phyloP scores from a whole-genome alignment of 2,888 invertebrate genomes.

The Ctenicera cuprea region DNA sequence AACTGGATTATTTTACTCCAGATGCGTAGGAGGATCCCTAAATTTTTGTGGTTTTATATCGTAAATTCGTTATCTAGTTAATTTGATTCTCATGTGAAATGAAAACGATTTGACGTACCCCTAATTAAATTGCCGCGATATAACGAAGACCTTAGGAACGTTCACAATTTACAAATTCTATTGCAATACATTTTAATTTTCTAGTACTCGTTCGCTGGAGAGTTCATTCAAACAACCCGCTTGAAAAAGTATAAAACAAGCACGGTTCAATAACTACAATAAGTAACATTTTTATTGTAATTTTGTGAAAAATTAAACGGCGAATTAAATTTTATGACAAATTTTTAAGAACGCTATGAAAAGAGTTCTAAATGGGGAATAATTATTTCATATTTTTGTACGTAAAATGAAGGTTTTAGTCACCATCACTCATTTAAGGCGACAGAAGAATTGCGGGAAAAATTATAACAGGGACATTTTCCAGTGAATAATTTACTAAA shows the following conservation, averaged over 20 bases:
- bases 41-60: conserved; percentile 26
- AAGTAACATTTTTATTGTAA: neutral
- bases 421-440: conserved; percentile 46
- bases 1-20: conserved; percentile 40
- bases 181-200: no score
- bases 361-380: conserved; percentile 29
- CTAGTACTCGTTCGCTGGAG: no score
- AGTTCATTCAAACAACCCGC: no score
- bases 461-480: conserved; percentile 46
- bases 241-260: no score
- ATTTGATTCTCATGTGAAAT: conserved; percentile 17
- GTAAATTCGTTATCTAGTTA: conserved; percentile 9
- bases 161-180: conserved; percentile 2
- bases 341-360: neutral
- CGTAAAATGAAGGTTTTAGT: conserved; percentile 42
- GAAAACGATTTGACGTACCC: conserved; percentile 21
- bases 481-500: conserved; percentile 32
- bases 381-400: conserved; percentile 42
- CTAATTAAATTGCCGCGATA: conserved; percentile 5
- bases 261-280: no score
- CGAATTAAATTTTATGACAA: neutral
- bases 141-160: neutral
- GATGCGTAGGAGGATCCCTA: conserved; percentile 14
- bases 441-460: conserved; percentile 42
- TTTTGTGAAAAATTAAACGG: neutral